phyloP scores from a whole-genome alignment of 2,888 invertebrate species.

The Phania funesta region DNA sequence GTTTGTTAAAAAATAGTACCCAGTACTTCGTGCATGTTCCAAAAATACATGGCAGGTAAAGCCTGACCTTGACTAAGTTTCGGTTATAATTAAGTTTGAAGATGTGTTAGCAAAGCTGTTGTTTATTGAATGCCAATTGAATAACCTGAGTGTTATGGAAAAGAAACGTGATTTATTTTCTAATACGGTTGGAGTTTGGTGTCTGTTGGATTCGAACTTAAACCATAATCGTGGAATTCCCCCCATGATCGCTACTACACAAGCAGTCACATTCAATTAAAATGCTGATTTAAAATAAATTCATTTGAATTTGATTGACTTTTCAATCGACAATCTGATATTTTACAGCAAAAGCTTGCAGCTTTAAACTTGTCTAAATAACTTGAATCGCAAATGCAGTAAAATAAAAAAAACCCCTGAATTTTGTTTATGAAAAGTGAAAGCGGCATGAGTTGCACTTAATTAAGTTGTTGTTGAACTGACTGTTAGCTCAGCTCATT shows the following conservation, averaged over 20 bases:
- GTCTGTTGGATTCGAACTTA: neutral
- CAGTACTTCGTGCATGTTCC: too few relatives aligned
- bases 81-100: neutral
- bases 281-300: neutral
- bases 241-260: neutral
- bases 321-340: neutral
- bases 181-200: constrained; percentile 21
- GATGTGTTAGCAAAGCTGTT: constrained; percentile 21
- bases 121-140: constrained; percentile 1
- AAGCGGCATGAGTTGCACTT: constrained; percentile 24
- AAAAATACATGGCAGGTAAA: neutral
- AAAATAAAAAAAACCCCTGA: constrained; percentile 23
- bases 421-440: constrained; percentile 34
- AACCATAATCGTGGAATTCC: constrained; percentile 40
- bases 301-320: neutral
- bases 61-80: constrained; percentile 36
- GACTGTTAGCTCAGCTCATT: neutral
- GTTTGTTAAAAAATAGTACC: too few relatives aligned
- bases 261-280: neutral
- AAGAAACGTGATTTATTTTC: constrained; percentile 42
- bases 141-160: neutral
- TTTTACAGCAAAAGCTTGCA: constrained; percentile 2
- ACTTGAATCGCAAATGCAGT: constrained; percentile 18
- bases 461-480: constrained; percentile 17
- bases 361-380: too few relatives aligned